phyloP scores from a whole-genome alignment of 2,888 invertebrate genomes.

The Amblyteles armatorius region DNA sequence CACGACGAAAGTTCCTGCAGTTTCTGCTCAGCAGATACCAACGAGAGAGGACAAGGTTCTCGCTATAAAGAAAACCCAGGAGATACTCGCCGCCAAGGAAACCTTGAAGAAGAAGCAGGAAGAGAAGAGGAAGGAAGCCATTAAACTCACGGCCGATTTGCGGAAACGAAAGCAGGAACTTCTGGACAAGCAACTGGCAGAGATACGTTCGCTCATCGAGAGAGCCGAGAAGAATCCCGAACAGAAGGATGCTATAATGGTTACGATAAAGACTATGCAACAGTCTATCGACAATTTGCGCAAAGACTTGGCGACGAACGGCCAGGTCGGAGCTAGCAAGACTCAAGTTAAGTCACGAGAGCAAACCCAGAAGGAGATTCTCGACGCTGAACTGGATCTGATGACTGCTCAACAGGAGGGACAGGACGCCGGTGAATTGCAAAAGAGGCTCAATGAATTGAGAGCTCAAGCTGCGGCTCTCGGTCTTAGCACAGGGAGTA shows the following conservation, averaged over 20 bases:
- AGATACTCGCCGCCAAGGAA: slow-evolving; percentile 88
- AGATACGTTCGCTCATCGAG: slow-evolving; percentile 93
- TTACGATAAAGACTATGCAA: slow-evolving; percentile 93
- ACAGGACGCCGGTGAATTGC: slow-evolving; percentile 93
- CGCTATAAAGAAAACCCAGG: slow-evolving; percentile 86
- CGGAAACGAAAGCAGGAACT: slow-evolving; percentile 94
- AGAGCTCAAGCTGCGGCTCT: slow-evolving; percentile 86
- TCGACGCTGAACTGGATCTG: slow-evolving; percentile 96
- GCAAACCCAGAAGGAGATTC: slow-evolving; percentile 94
- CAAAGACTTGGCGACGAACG: slow-evolving; percentile 88
- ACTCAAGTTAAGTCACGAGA: slow-evolving; percentile 89
- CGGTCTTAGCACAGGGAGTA: slow-evolving; percentile 77
- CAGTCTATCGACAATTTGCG: slow-evolving; percentile 92
- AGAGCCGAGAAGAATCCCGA: slow-evolving; percentile 92
- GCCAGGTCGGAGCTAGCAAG: slow-evolving; percentile 85
- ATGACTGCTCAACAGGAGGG: slow-evolving; percentile 96
- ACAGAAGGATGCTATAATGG: slow-evolving; percentile 91
- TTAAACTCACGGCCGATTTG: slow-evolving; percentile 92
- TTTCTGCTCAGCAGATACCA: slow-evolving; percentile 70
- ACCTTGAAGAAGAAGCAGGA: slow-evolving; percentile 91
- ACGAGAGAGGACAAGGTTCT: slow-evolving; percentile 82
- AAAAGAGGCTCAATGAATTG: slow-evolving; percentile 90
- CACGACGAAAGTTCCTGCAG: slow-evolving; percentile 82
- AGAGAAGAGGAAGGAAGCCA: slow-evolving; percentile 90
- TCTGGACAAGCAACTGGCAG: slow-evolving; percentile 94